Conservation (phyloP, 2,113 vertebrate genomes). For the Oncorhynchus nerka region DNA sequence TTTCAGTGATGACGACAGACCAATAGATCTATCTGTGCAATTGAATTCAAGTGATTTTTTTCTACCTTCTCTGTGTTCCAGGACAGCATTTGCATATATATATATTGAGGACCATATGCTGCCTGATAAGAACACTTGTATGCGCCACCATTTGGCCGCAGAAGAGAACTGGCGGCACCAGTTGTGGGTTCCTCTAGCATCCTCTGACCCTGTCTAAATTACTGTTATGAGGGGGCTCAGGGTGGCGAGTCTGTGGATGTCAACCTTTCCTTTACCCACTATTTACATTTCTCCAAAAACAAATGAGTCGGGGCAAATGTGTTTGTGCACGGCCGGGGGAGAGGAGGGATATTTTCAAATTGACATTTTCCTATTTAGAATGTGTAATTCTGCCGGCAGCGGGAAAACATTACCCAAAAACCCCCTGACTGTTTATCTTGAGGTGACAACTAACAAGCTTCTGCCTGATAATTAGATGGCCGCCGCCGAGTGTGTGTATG, state of each 20-base stretch:
- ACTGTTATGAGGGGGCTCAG: neutral
- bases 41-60: constrained; percentile 29
- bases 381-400: constrained; percentile 55
- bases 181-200: constrained; percentile 7
- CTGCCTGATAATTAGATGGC: constrained; percentile 66
- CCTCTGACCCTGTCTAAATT: constrained; percentile 13
- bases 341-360: constrained; percentile 34
- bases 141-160: constrained; percentile 29
- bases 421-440: constrained; percentile 58
- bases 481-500: neutral
- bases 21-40: neutral
- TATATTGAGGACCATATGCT: constrained; percentile 55
- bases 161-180: neutral
- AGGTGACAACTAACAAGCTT: constrained; percentile 68
- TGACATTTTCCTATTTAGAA: constrained; percentile 54
- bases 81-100: constrained; percentile 48
- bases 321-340: constrained; percentile 17
- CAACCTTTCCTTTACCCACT: constrained; percentile 18
- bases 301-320: constrained; percentile 11
- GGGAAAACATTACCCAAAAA: constrained; percentile 15
- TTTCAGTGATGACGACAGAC: no score
- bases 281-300: constrained; percentile 23
- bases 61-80: constrained; percentile 15
- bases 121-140: constrained; percentile 51
- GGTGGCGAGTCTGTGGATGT: neutral